Base-by-base conservation (phyloP, 2,797 vertebrate genomes). In the Podargus strigoides region DNA sequence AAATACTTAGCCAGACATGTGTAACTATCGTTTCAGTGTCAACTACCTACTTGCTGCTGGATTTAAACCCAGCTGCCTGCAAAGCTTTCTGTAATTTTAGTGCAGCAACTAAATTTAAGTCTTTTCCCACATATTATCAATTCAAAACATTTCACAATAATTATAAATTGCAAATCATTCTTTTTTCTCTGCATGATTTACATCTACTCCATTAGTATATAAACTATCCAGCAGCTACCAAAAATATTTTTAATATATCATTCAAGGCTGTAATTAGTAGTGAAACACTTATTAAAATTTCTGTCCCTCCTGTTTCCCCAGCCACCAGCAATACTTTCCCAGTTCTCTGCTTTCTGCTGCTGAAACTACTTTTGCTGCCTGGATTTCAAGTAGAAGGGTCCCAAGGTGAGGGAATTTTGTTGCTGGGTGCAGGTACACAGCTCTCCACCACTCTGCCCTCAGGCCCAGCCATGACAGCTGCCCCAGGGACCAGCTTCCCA, bases 81-180 rank as follows among this genome's bases (percentile, higher is more conserved):
- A 92, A 92, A 93, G 72, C 63, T 55, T 67, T 66, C 42, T 28
- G 36, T 24, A 76, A 89, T 85, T 66, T 94, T 58, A 89, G 53
- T 53, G 62, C 52, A 83, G 64, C 47, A 85, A 70, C 60, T 81
- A 64, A 42, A 89, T 70, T 80, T 63, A 42, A 89, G 56, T 73
- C 14, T 83, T 85, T 72, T 27, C 49, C 68, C 68, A 42, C 32
- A 28, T 64, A 68, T 59, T 74, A 83, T 52, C 39, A 70, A 39
- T 27, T 91, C 75, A 95, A 87, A 92, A 68, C 79, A 72, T 91
- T 75, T 78, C 93, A 90, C 14, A 75, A 70, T 53, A 67, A 94
- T 85, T 66, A 80, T 26, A 85, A 92, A 89, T 27, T 58, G 64
- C 50, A 85, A 90, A 75, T 88, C 8, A 64, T 64, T 87, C 44